Evolutionary conservation across 2,797 vertebrate genomes (phyloP).

Genomic region (Acanthurus leucopareius): DNA sequence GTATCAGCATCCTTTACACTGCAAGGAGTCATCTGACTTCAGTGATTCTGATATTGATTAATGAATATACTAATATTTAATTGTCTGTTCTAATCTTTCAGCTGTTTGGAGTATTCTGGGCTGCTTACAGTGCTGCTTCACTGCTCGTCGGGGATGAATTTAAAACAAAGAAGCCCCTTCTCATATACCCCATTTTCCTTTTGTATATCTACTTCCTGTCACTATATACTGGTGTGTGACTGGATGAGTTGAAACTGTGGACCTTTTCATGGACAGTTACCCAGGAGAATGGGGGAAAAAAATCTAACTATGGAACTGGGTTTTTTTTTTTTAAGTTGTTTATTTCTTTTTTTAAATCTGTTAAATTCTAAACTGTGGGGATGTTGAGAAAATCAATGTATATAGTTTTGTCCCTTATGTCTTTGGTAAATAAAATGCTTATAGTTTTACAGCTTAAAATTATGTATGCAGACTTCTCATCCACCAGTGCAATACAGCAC

Average conservation of each 20-base stretch:
- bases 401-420: conserved; percentile 88
- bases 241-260: conserved; percentile 56
- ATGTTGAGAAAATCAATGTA: conserved; percentile 84
- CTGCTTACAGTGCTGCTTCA: conserved; percentile 98
- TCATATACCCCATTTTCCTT: conserved; percentile 99
- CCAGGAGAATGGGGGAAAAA: conserved; percentile 31
- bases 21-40: no score
- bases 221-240: conserved; percentile 97
- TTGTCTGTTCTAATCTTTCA: conserved; percentile 66
- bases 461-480: conserved; percentile 66
- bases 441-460: conserved; percentile 84
- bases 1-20: no score
- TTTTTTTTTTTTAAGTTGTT: conserved; percentile 58
- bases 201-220: conserved; percentile 99
- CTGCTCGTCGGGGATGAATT: conserved; percentile 98
- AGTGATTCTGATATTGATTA: no score
- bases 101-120: conserved; percentile 99
- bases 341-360: conserved; percentile 65
- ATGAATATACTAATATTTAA: no score
- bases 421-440: conserved; percentile 85
- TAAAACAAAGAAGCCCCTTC: conserved; percentile 99
- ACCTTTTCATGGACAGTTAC: conserved; percentile 73
- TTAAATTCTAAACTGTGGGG: conserved; percentile 55
- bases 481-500: conserved; percentile 36
- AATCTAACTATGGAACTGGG: conserved; percentile 52